phyloP scores from a whole-genome alignment of 2,113 vertebrate genomes.

The Menura novaehollandiae region DNA sequence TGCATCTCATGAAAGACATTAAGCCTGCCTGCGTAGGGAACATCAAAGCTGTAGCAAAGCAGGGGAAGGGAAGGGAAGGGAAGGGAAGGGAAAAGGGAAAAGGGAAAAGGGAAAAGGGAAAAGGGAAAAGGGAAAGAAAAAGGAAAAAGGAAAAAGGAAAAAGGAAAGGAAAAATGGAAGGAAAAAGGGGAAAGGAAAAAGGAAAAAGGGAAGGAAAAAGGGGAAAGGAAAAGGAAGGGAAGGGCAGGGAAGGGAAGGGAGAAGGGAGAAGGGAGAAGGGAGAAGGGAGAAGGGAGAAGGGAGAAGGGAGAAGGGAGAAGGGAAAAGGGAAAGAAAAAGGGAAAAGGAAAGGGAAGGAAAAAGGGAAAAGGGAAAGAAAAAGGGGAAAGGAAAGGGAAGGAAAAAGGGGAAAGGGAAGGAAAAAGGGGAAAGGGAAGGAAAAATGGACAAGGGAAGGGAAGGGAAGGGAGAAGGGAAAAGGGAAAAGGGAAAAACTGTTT shows the following conservation, averaged over 20 bases:
- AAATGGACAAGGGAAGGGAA: neutral
- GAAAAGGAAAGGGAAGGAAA: neutral
- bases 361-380: too few species aligned
- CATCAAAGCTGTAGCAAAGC: neutral
- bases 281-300: neutral
- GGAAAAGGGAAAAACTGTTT: neutral
- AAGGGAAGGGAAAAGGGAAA: neutral
- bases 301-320: too few species aligned
- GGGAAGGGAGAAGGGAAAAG: neutral
- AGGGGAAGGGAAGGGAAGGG: too few species aligned
- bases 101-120: neutral
- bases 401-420: too few species aligned
- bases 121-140: too few species aligned
- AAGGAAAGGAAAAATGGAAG: neutral
- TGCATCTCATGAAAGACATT: constrained; percentile 21
- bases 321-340: neutral
- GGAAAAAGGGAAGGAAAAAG: too few species aligned
- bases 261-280: too few species aligned
- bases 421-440: neutral
- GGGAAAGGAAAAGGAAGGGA: neutral
- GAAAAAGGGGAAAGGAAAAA: too few species aligned
- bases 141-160: neutral
- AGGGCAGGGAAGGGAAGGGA: too few species aligned
- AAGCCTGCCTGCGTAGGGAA: neutral
- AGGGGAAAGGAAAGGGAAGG: neutral